Evolutionary conservation across 1,140 invertebrate genomes (phyloP), one percentile per base, ranked within the genome.

Genomic region (Linepithema humile): DNA sequence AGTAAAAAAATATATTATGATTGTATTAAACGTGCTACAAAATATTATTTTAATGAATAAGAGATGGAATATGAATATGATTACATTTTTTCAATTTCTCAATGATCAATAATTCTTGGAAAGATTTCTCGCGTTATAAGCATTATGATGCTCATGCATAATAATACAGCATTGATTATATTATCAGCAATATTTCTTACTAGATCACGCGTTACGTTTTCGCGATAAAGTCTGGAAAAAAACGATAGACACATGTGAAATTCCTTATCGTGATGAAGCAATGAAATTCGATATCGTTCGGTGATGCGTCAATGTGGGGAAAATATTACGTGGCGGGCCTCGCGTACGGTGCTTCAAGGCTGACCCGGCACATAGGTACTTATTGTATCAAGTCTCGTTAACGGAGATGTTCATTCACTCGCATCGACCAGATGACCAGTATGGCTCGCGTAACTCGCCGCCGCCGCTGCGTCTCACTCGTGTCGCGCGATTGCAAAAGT

Each of bases 311-410:
- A 38, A 73, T 15, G 69, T 55, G 40, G 55, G 32, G 57, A 83
- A 87, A 82, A 88, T 80, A 88, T 75, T 69, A 69, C 70, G 70
- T 69, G 75, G 38, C 74, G 53, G 70, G 53, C 75, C 55, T 85
- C 77, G 17, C 38, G 72, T 48, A 82, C 86, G 87, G 74, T 86
- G 90, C 69, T 90, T 91, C 93, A 94, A 94, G 94, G 93, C 91
- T 93, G 90, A 90, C 84, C 87, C 84, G 85, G n/a, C n/a, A 85
- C 88, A 82, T 92, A 92, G 92, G 93, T 94, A 94, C 92, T 94
- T 94, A 94, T 94, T 94, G 92, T 94, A 94, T 94, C 93, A 94
- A 94, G 93, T 91, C 93, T 94, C 86, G 92, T 94, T 94, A 94
- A 93, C 91, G 83, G 88, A 92, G 90, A 91, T 93, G 91, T 94